Evolutionary conservation across 2,888 invertebrate species (phyloP).

Genomic region (Didymodactylos carnosus): DNA sequence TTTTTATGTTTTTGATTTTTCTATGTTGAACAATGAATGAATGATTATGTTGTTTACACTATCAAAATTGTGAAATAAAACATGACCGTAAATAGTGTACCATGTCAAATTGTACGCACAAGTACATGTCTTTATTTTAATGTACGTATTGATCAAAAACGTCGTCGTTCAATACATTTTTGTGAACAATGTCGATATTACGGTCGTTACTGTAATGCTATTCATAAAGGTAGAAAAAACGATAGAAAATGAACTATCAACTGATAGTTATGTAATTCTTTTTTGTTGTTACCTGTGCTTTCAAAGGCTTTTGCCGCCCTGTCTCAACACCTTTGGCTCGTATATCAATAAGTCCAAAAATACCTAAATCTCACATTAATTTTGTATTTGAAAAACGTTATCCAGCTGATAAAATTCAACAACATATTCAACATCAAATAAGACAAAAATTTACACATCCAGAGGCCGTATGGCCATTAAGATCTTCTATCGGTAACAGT

Average conservation of each 20-base stretch:
- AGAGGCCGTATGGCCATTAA: background rate
- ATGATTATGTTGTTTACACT: too few species aligned
- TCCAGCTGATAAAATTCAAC: background rate
- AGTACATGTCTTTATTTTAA: background rate
- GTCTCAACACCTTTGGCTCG: background rate
- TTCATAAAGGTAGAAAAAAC: background rate
- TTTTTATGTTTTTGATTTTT: too few species aligned
- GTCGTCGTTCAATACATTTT: background rate
- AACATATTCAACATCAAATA: background rate
- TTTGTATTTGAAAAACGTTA: slow-evolving; percentile 13
- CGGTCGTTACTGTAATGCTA: background rate
- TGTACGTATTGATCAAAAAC: background rate
- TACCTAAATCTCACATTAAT: slow-evolving; percentile 5
- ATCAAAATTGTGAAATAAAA: too few species aligned
- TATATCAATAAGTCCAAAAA: background rate
- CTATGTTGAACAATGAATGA: too few species aligned
- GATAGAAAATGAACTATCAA: background rate
- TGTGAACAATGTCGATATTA: slow-evolving; percentile 1
- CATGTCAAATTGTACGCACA: background rate
- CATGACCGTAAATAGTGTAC: background rate
- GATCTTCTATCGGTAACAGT: background rate
- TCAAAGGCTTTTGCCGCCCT: background rate
- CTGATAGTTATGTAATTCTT: too few species aligned
- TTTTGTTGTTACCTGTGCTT: background rate
- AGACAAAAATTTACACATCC: background rate